Evolutionary conservation across 2,888 invertebrate genomes (phyloP), one percentile per base, ranked within the genome.

Genomic region (Lasioglossum pauxillum): DNA sequence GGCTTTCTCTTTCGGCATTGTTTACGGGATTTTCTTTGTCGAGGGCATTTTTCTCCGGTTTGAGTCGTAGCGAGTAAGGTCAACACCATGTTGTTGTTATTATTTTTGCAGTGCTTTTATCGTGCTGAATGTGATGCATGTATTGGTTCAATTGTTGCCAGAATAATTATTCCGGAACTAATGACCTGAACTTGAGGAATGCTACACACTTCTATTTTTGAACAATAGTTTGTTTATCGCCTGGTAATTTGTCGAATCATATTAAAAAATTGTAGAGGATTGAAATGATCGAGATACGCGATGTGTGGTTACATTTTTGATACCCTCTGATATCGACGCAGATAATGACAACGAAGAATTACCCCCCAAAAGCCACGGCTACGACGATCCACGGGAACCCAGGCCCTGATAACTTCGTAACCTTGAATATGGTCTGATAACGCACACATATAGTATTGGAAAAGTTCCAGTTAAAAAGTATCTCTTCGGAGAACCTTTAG

Each of bases 371-470:
- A 67, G 67, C 67, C 19, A 31, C 31, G 67, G 67, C 8, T 19
- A 35, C 31, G 10, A 23, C 4, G 38, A 23, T 38, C 23, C n/a
- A 69, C 69, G 38, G 35, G 38, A 38, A 69, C 38, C 23, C 38
- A 69, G 10, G 3, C 10, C 38, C 69, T 38, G 69, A 69, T 69
- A 69, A 69, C 38, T 69, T 69, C 10, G 69, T 16, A 69, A 38
- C 69, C 69, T 69, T 69, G 69, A 69, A 69, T 19, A 23, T n/a
- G n/a, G 8, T 38, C 69, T 35, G 69, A 69, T 69, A 69, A 38
- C 69, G 69, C 12, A 41, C 38, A 38, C 69, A 38, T 23, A 19
- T 19, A 35, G 19, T 27, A n/a, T 14, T 14, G 35, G 19, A 23
- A n/a, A 23, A 41, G 23, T 69, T 69, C 38, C 19, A 38, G 35